Percentiles rank a stretch among this genome's conserved stretches.
These are phyloP conservation scores for Diadumene lineata DNA, from an alignment of 92 coral and sea anemone species.

Conservation along the genomic window DNA sequence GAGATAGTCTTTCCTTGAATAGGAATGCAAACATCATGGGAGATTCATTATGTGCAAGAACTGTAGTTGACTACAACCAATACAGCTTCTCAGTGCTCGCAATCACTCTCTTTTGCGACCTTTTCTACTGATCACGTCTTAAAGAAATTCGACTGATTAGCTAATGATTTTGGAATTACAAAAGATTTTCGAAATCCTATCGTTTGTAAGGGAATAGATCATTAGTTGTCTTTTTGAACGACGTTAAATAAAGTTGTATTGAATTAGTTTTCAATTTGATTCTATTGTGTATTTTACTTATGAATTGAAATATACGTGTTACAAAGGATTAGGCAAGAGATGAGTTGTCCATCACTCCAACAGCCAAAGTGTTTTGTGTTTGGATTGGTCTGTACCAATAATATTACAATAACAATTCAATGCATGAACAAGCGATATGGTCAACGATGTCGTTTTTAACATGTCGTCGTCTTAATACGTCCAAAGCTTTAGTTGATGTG, in stretches of 20 bases:
- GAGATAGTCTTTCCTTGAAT: conserved; percentile 12
- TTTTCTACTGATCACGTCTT: not conserved
- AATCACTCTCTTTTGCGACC: not conserved
- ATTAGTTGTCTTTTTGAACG: too few species aligned
- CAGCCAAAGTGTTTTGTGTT: conserved; percentile 37
- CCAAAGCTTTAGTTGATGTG: conserved; percentile 8
- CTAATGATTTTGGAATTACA: not conserved
- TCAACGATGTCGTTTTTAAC: conserved; percentile 17
- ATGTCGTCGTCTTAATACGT: conserved; percentile 15
- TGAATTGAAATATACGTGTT: conserved; percentile 28
- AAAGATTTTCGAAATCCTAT: not conserved
- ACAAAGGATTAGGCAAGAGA: conserved; percentile 22
- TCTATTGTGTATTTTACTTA: conserved; percentile 26
- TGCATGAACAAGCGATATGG: conserved; percentile 35
- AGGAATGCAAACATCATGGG: conserved; percentile 24
- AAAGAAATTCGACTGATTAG: not conserved
- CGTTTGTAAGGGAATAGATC: too few species aligned
- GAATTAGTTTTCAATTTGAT: conserved; percentile 10
- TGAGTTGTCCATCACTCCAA: conserved; percentile 29
- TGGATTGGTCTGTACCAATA: conserved; percentile 11
- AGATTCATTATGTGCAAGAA: not conserved
- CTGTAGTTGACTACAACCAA: not conserved
- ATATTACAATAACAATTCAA: conserved; percentile 24
- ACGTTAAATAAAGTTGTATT: not conserved
- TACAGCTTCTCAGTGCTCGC: not conserved